A percentile compares a stretch with the other conserved stretches of the same genome.
These are phyloP conservation scores for Hemitrygon akajei DNA, from an alignment of 2,797 vertebrate species.

Conservation along the genomic window DNA sequence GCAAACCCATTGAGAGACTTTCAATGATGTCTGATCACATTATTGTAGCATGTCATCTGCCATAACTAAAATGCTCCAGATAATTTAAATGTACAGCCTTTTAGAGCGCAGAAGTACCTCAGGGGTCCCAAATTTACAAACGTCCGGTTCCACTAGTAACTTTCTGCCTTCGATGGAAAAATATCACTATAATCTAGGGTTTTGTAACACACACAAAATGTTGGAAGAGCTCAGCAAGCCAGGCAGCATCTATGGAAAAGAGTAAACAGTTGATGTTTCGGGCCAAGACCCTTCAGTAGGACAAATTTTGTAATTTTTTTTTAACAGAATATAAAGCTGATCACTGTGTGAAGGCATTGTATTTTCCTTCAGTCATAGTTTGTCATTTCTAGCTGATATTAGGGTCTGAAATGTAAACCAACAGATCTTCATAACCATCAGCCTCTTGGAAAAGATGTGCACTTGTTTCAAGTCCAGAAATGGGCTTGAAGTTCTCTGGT, in stretches of 20 bases:
- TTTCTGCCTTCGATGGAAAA: background rate
- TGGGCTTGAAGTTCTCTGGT: too few species aligned
- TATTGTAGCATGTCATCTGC: background rate
- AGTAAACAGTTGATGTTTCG: too few species aligned
- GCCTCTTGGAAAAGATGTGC: background rate
- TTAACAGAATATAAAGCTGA: too few species aligned
- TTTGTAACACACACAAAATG: too few species aligned
- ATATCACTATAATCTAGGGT: background rate
- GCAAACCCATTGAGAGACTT: conserved; percentile 26
- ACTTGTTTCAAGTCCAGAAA: background rate
- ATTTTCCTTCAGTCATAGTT: background rate
- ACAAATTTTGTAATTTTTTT: background rate
- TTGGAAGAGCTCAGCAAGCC: too few species aligned
- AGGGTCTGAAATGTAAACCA: background rate
- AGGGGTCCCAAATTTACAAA: background rate
- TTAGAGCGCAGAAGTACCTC: background rate
- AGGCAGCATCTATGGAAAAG: too few species aligned
- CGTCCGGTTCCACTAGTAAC: background rate
- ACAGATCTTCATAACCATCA: background rate
- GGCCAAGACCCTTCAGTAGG: too few species aligned
- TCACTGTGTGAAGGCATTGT: background rate
- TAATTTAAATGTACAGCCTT: conserved; percentile 22
- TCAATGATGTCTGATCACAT: background rate
- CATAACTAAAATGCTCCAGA: background rate
- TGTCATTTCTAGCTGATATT: background rate